A percentile compares a stretch with the other conserved stretches of the same genome.
These are phyloP conservation scores for Chesias legatella DNA, from an alignment of 2,888 invertebrate genomes.

Conservation along the genomic window DNA sequence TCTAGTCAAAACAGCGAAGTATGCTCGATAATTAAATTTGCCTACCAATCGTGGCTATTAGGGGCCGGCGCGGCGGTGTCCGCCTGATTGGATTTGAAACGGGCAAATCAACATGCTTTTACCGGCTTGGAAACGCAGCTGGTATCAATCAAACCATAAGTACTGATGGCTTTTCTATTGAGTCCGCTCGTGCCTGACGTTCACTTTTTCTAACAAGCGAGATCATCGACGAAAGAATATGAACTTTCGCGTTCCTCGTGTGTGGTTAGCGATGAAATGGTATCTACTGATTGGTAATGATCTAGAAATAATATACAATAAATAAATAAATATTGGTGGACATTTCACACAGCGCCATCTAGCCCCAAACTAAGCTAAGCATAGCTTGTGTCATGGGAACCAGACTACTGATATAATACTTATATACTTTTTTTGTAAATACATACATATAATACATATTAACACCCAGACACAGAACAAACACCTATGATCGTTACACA, in stretches of 20 bases:
- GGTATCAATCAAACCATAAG: constrained; percentile 44
- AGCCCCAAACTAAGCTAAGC: too few relatives aligned
- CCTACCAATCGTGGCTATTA: constrained; percentile 31
- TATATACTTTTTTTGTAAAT: too few relatives aligned
- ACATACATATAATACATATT: too few relatives aligned
- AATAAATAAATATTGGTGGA: too few relatives aligned
- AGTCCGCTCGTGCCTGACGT: constrained; percentile 35
- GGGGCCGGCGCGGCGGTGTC: constrained; percentile 24
- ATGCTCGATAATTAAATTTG: constrained; percentile 43
- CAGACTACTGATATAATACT: too few relatives aligned
- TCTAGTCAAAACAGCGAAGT: constrained; percentile 37
- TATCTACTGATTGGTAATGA: not conserved
- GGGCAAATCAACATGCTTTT: constrained; percentile 21
- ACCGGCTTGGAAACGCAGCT: constrained; percentile 45
- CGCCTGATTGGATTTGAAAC: constrained; percentile 41
- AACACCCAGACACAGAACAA: too few relatives aligned
- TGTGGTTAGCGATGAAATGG: not conserved
- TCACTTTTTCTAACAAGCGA: constrained; percentile 20
- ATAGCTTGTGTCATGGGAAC: too few relatives aligned
- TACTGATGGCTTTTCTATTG: constrained; percentile 41
- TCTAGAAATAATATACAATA: too few relatives aligned
- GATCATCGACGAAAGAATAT: constrained; percentile 12
- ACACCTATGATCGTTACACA: too few relatives aligned
- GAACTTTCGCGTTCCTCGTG: constrained; percentile 11
- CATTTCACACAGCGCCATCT: too few relatives aligned